Conservation (phyloP, 2,797 vertebrate genomes). For the Centropyge bicolor region DNA sequence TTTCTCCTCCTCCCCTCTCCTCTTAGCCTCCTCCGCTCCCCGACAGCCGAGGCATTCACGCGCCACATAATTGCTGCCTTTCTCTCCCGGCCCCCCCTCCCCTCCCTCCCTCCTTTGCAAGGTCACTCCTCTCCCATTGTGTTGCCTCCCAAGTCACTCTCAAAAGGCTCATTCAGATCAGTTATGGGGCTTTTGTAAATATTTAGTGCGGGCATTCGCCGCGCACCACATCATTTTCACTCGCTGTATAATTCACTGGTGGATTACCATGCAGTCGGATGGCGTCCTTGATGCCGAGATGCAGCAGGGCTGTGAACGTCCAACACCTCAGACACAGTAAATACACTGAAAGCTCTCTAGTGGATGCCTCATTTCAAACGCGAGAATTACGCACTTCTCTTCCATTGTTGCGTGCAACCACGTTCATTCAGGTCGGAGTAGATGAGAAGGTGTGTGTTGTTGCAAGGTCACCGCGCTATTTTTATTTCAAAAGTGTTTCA, state of each 20-base stretch:
- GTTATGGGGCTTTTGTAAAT: slow-evolving; percentile 80
- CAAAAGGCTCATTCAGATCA: slow-evolving; percentile 76
- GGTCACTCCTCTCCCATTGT: slow-evolving; percentile 78
- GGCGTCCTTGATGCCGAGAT: slow-evolving; percentile 65
- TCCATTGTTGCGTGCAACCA: background rate
- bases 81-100: slow-evolving; percentile 26
- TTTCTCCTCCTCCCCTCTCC: background rate
- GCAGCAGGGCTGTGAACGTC: slow-evolving; percentile 27
- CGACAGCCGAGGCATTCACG: slow-evolving; percentile 71
- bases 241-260: slow-evolving; percentile 55
- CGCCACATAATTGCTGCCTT: slow-evolving; percentile 71
- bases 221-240: slow-evolving; percentile 58
- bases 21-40: slow-evolving; percentile 52
- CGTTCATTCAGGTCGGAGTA: slow-evolving; percentile 1
- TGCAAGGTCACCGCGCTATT: slow-evolving; percentile 5
- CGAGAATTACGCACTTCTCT: slow-evolving; percentile 10
- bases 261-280: slow-evolving; percentile 55
- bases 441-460: background rate
- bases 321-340: slow-evolving; percentile 33
- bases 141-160: slow-evolving; percentile 63
- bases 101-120: slow-evolving; percentile 54
- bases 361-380: slow-evolving; percentile 20
- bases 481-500: background rate
- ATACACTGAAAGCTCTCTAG: slow-evolving; percentile 14
- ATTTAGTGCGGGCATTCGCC: slow-evolving; percentile 73